Conservation (phyloP, 2,113 vertebrate genomes). For the Chaenocephalus aceratus region DNA sequence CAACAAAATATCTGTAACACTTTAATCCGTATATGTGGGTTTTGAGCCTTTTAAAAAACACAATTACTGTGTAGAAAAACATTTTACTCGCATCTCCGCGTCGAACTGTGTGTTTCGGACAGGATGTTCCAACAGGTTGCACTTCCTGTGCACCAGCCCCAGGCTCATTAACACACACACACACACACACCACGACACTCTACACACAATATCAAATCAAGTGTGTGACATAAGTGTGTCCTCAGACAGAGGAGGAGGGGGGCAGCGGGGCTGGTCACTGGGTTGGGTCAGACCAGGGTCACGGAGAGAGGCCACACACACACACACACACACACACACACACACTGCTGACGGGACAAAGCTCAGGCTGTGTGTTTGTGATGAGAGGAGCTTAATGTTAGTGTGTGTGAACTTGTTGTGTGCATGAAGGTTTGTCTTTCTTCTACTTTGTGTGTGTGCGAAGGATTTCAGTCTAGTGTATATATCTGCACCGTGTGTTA, state of each 20-base stretch:
- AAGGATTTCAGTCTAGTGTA: too few relatives aligned
- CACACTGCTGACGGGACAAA: neutral
- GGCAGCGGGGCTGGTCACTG: constrained; percentile 41
- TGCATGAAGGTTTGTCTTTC: too few relatives aligned
- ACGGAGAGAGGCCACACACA: constrained; percentile 5
- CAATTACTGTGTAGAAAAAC: too few relatives aligned
- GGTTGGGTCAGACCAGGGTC: constrained; percentile 53
- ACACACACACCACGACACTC: constrained; percentile 18
- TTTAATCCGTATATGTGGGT: too few relatives aligned
- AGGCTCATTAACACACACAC: neutral
- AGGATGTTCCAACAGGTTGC: constrained; percentile 50
- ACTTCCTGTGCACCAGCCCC: constrained; percentile 53
- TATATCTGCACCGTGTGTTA: too few relatives aligned
- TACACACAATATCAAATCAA: constrained; percentile 32
- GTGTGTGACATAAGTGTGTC: constrained; percentile 10
- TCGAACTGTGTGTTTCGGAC: constrained; percentile 34
- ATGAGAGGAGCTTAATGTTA: constrained; percentile 9
- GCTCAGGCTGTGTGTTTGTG: constrained; percentile 23
- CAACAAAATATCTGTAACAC: too few relatives aligned
- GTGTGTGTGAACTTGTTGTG: too few relatives aligned
- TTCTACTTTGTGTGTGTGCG: too few relatives aligned
- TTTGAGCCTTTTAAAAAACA: too few relatives aligned
- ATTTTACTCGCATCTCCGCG: neutral
- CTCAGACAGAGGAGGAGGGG: constrained; percentile 39
- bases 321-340: too few relatives aligned